phyloP scores from a whole-genome alignment of 2,888 invertebrate species.

The Drosophila vallismaia region DNA sequence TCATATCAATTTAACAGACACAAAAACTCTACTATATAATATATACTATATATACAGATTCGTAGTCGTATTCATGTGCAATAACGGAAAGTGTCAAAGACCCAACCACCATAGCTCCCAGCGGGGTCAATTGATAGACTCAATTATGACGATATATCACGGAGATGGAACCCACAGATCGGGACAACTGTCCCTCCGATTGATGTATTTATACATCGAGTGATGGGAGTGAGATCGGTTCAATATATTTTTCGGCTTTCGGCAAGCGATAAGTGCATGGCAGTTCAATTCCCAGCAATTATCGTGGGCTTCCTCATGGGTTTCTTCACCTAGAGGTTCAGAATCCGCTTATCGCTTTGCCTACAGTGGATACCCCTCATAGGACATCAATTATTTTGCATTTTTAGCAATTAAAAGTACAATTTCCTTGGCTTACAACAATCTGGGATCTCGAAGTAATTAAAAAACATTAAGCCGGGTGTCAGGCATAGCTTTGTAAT shows the following conservation, averaged over 20 bases:
- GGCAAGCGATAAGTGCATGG: conserved; percentile 43
- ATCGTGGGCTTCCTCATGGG: conserved; percentile 18
- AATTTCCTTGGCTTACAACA: neutral
- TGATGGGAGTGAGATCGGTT: conserved; percentile 19
- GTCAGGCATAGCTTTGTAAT: conserved; percentile 37
- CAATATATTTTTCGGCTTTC: conserved; percentile 17
- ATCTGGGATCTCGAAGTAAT: conserved; percentile 13
- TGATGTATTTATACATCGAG: neutral
- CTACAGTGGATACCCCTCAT: conserved; percentile 6
- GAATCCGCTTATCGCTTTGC: conserved; percentile 60
- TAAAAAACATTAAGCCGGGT: conserved; percentile 26
- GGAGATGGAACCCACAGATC: conserved; percentile 30
- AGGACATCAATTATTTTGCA: neutral
- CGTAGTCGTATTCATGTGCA: conserved; percentile 44
- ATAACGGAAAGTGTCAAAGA: conserved; percentile 70
- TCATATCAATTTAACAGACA: conserved; percentile 49
- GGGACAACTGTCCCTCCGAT: conserved; percentile 11
- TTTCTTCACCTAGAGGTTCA: conserved; percentile 46
- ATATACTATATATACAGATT: conserved; percentile 39
- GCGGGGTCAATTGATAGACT: conserved; percentile 79
- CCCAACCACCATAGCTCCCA: conserved; percentile 70
- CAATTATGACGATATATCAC: conserved; percentile 73
- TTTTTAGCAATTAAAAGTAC: neutral
- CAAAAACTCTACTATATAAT: conserved; percentile 20
- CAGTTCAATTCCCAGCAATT: conserved; percentile 44